A percentile compares a stretch with the other conserved stretches of the same genome.
phyloP scores from a whole-genome alignment of 2,888 invertebrate genomes.

The Agrenia bidenticulata region DNA sequence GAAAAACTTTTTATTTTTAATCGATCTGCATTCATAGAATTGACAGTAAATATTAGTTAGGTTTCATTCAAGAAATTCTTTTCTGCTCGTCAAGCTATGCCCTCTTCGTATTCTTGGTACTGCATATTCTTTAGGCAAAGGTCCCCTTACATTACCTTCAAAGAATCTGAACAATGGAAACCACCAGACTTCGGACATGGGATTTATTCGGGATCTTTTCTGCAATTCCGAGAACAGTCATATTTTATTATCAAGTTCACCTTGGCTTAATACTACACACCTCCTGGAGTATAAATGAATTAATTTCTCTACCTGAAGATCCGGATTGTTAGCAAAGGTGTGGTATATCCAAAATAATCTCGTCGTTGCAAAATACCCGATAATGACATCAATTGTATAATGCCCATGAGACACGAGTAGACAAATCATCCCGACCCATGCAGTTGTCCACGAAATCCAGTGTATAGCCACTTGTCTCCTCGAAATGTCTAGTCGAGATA shows the following conservation, averaged over 20 bases:
- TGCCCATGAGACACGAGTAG: slow-evolving; percentile 59
- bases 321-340: slow-evolving; percentile 56
- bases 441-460: slow-evolving; percentile 55
- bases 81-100: neutral
- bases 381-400: slow-evolving; percentile 60
- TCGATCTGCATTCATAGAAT: no score
- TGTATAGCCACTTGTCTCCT: slow-evolving; percentile 56
- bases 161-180: slow-evolving; percentile 58
- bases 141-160: slow-evolving; percentile 57
- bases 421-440: slow-evolving; percentile 56
- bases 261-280: no score
- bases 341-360: slow-evolving; percentile 61
- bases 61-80: slow-evolving; percentile 14
- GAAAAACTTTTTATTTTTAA: no score
- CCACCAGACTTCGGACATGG: slow-evolving; percentile 58
- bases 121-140: slow-evolving; percentile 56
- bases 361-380: slow-evolving; percentile 60
- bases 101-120: slow-evolving; percentile 43
- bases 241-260: no score
- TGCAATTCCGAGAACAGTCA: slow-evolving; percentile 28
- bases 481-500: slow-evolving; percentile 57
- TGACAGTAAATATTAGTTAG: no score
- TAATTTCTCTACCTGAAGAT: slow-evolving; percentile 53
- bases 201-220: slow-evolving; percentile 55
- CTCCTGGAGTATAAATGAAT: neutral